A percentile compares a stretch with the other conserved stretches of the same genome.
Evolutionary conservation across 2,797 vertebrate species (phyloP).

Genomic region (Valencia hispanica): DNA sequence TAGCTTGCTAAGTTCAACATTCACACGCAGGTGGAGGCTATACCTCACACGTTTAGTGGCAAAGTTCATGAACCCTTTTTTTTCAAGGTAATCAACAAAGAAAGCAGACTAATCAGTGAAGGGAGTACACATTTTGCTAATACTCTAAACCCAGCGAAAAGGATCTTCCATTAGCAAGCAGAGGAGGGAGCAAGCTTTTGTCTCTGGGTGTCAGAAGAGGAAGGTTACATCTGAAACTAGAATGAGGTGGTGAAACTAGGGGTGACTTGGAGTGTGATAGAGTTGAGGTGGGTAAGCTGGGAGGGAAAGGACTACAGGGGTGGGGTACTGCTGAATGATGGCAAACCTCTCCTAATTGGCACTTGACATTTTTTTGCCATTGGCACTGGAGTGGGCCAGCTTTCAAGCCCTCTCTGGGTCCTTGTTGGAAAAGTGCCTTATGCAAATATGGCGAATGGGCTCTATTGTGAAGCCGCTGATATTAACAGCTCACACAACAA

Average conservation of each 20-base stretch:
- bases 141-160: constrained; percentile 60
- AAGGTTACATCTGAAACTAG: constrained; percentile 64
- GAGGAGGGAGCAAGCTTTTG: constrained; percentile 72
- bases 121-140: constrained; percentile 58
- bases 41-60: constrained; percentile 50
- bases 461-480: constrained; percentile 82
- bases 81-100: constrained; percentile 72
- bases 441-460: constrained; percentile 84
- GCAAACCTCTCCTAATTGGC: constrained; percentile 87
- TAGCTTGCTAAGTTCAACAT: constrained; percentile 40
- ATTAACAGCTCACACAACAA: constrained; percentile 84
- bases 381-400: constrained; percentile 82
- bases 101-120: constrained; percentile 66
- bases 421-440: constrained; percentile 87
- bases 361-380: constrained; percentile 87
- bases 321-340: constrained; percentile 81
- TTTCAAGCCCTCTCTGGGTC: constrained; percentile 82
- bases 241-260: constrained; percentile 65
- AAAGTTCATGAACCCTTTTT: constrained; percentile 59
- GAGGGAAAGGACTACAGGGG: constrained; percentile 74
- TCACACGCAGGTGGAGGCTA: constrained; percentile 57
- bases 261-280: constrained; percentile 78
- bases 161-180: constrained; percentile 63
- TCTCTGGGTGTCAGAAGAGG: constrained; percentile 74
- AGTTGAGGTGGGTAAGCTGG: constrained; percentile 72